phyloP scores from a whole-genome alignment of 2,888 invertebrate species.

The Drosophila greeni region DNA sequence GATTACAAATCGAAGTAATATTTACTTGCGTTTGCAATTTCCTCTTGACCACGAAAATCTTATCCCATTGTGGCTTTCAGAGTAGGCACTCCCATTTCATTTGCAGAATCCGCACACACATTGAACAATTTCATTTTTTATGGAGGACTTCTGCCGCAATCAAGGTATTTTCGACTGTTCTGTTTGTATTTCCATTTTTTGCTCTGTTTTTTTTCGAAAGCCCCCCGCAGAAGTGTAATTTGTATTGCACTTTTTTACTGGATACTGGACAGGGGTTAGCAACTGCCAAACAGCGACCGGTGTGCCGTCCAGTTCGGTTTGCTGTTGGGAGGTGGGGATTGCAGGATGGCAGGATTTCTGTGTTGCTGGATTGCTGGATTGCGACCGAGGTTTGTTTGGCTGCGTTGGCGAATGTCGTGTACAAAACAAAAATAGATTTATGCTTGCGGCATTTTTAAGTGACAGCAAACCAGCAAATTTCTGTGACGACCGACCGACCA shows the following conservation, averaged over 20 bases:
- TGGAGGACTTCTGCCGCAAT: conserved; percentile 48
- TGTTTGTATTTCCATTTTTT: conserved; percentile 41
- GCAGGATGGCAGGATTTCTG: conserved; percentile 1
- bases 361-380: conserved; percentile 18
- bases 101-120: conserved; percentile 17
- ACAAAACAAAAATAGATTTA: conserved; percentile 71
- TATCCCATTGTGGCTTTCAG: background rate
- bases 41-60: background rate
- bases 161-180: conserved; percentile 51
- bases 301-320: conserved; percentile 18
- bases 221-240: conserved; percentile 56
- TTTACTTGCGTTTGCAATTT: conserved; percentile 9
- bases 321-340: conserved; percentile 1
- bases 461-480: conserved; percentile 66
- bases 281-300: conserved; percentile 24
- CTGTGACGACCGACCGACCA: conserved; percentile 39
- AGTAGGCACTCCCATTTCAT: background rate
- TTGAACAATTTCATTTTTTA: conserved; percentile 24
- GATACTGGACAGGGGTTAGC: conserved; percentile 26
- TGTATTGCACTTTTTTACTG: conserved; percentile 53
- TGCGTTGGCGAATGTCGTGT: conserved; percentile 47
- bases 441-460: conserved; percentile 72
- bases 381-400: conserved; percentile 43
- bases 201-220: background rate
- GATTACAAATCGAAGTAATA: background rate